These are phyloP conservation scores for Cochlearius cochlearius DNA, from an alignment of 2,113 vertebrate species.

Conservation along the genomic window DNA sequence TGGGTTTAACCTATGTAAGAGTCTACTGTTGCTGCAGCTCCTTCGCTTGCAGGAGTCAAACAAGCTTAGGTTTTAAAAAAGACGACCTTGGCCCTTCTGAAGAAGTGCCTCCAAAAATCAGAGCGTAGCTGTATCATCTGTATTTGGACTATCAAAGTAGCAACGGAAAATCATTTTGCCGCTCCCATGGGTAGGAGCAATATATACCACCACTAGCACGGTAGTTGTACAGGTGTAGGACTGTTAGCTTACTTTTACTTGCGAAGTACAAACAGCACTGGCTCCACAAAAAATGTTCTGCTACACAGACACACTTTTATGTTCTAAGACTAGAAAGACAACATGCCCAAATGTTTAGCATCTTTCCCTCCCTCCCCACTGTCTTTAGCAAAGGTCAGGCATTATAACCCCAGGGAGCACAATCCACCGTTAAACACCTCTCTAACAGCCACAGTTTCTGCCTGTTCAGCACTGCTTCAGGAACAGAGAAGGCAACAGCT, in stretches of 20 bases:
- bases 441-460: neutral
- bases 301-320: neutral
- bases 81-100: neutral
- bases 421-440: neutral
- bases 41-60: neutral
- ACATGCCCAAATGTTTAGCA: neutral
- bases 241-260: neutral
- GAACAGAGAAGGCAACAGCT: neutral
- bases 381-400: neutral
- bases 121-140: neutral
- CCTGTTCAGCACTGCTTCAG: neutral
- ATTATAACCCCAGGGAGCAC: neutral
- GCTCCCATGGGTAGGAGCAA: neutral
- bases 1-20: neutral
- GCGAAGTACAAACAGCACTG: neutral
- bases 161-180: neutral
- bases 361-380: rapidly evolving
- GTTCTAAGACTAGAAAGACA: neutral
- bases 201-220: neutral
- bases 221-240: neutral
- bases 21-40: neutral
- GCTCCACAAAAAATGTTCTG: neutral
- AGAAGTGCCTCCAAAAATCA: neutral
- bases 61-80: neutral
- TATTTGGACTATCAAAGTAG: neutral